Evolutionary conservation across 2,797 vertebrate genomes (phyloP), one percentile per base, ranked within the genome.

Genomic region (Clarias pachynema): DNA sequence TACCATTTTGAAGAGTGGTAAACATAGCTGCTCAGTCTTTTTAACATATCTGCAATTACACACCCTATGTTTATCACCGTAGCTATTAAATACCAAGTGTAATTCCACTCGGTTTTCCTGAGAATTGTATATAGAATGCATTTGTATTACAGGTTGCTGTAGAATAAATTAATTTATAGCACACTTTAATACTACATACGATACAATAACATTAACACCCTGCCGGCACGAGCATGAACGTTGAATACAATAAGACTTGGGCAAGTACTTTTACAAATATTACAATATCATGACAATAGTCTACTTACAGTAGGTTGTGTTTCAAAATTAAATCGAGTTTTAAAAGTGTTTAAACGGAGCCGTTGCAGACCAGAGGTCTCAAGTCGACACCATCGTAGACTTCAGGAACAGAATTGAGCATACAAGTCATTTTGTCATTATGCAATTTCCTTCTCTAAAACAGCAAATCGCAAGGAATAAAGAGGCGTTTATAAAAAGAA

Each of bases 71-170:
- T 37, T 37, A 14, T 72, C 9, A n/a, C n/a, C 9, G 1, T n/a
- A 73, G 24, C 40, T 26, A 26, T 90, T 77, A 63, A 66, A 80
- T 60, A 72, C 60, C 65, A 79, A 79, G 79, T 77, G 26, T 26
- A 57, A 77, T 31, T 59, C 29, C 74, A 60, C 9, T 34, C 74
- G 10, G 81, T 87, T 93, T 97, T 97, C 97, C 97, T 98, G 97
- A 99, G 97, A 96, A 95, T 95, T 94, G 93, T 93, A 95, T 95
- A 96, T 96, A 96, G 95, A 97, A 97, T 96, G 26, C 49, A 93
- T 93, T 93, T 44, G 40, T 44, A 44, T 44, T 94, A 93, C 87
- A 94, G 91, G 97, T 90, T 93, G 94, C 85, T 93, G 93, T 91
- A 92, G 86, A 95, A 95, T 95, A 95, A 95, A 95, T 95, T 93